phyloP scores from a whole-genome alignment of 2,797 vertebrate species.

The Microctenopoma steveboyesi region DNA sequence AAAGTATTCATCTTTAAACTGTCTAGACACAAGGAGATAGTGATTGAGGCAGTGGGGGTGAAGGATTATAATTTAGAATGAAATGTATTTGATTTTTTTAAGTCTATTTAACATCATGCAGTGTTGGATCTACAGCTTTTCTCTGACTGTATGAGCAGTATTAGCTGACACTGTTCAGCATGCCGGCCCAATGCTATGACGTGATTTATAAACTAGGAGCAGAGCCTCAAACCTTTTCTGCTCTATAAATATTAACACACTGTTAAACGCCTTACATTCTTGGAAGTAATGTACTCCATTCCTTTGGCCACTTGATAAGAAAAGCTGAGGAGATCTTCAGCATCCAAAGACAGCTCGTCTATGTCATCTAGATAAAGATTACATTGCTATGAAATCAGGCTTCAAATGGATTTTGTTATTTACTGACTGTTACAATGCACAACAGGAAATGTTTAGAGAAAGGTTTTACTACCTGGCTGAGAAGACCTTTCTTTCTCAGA shows the following conservation, averaged over 20 bases:
- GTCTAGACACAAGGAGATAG: neutral
- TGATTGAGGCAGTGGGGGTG: too few relatives aligned
- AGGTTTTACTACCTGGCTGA: slow-evolving; percentile 73
- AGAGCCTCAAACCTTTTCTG: slow-evolving; percentile 34
- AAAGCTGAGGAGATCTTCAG: slow-evolving; percentile 94
- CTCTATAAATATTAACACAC: slow-evolving; percentile 39
- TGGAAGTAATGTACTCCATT: slow-evolving; percentile 97
- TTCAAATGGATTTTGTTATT: slow-evolving; percentile 1
- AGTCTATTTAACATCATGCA: neutral
- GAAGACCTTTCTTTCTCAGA: slow-evolving; percentile 80
- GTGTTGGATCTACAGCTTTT: neutral
- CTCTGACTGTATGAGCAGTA: slow-evolving; percentile 5
- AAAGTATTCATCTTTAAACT: neutral
- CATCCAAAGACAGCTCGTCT: slow-evolving; percentile 80
- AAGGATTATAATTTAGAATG: neutral
- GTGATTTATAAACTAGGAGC: slow-evolving; percentile 50
- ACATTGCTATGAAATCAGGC: neutral
- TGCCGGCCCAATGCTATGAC: slow-evolving; percentile 29
- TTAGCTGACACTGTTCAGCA: slow-evolving; percentile 9
- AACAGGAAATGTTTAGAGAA: neutral
- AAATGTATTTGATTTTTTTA: neutral
- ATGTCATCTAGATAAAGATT: slow-evolving; percentile 69
- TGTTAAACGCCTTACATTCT: slow-evolving; percentile 85
- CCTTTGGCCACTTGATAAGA: slow-evolving; percentile 98
- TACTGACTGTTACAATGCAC: neutral